These are phyloP conservation scores for Rotaria macrura DNA, from an alignment of 2,888 invertebrate species.

Conservation along the genomic window DNA sequence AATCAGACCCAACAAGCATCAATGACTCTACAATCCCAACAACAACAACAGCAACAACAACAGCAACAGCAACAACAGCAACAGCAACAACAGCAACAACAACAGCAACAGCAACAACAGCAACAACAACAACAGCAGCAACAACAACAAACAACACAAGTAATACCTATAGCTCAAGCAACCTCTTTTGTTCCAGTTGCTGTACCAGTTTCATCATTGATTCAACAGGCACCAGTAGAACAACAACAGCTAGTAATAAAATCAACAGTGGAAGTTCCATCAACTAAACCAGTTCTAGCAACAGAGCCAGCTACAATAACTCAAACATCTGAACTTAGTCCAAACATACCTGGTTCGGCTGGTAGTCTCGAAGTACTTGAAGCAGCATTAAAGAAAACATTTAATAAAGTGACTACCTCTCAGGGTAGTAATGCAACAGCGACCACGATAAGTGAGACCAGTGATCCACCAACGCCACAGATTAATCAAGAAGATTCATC, in stretches of 20 bases:
- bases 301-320: neutral
- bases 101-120: neutral
- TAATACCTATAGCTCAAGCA: neutral
- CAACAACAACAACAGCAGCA: neutral
- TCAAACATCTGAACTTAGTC: neutral
- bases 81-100: neutral
- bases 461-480: neutral
- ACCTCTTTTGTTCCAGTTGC: neutral
- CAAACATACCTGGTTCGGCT: neutral
- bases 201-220: neutral
- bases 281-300: neutral
- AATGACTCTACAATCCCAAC: neutral
- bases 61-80: neutral
- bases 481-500: neutral
- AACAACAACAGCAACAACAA: neutral
- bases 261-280: neutral
- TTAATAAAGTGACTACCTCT: neutral
- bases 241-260: neutral
- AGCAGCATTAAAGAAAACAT: constrained; percentile 10
- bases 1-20: neutral
- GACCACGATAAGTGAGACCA: neutral
- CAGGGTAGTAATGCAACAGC: neutral
- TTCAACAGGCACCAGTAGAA: neutral
- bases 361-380: neutral
- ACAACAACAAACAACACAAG: neutral